These are phyloP conservation scores for Scelioninae gen. 1 DNA, from an alignment of 2,888 invertebrate species.

Conservation along the genomic window DNA sequence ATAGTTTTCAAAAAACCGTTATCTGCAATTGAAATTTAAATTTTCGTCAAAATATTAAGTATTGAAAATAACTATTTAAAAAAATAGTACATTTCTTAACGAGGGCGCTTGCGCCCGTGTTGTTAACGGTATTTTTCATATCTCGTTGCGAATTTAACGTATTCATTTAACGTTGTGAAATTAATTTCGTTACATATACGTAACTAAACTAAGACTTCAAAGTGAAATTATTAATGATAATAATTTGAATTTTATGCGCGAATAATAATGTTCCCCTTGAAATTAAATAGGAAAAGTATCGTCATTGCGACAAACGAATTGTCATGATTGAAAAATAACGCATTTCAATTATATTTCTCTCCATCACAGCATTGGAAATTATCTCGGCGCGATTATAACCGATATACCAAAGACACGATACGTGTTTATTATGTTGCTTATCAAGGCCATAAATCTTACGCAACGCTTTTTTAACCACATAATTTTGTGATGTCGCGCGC, in stretches of 20 bases:
- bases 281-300: background rate
- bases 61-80: too few relatives aligned
- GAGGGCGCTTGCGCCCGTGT: too few relatives aligned
- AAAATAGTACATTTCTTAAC: too few relatives aligned
- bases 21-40: background rate
- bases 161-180: too few relatives aligned
- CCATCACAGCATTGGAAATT: slow-evolving; percentile 53
- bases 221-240: too few relatives aligned
- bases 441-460: slow-evolving; percentile 67
- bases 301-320: slow-evolving; percentile 9
- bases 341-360: slow-evolving; percentile 51
- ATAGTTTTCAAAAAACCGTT: background rate
- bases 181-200: too few relatives aligned
- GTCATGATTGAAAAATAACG: slow-evolving; percentile 27
- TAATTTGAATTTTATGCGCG: background rate
- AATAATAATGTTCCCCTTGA: background rate
- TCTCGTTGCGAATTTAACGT: too few relatives aligned
- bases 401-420: slow-evolving; percentile 66
- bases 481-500: slow-evolving; percentile 64
- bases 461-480: slow-evolving; percentile 64
- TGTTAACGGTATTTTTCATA: too few relatives aligned
- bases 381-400: slow-evolving; percentile 61
- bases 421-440: slow-evolving; percentile 64
- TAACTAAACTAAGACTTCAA: too few relatives aligned
- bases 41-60: background rate